These are phyloP conservation scores for Peromyscus maniculatus DNA, from an alignment of 2,113 vertebrate species.

Conservation along the genomic window DNA sequence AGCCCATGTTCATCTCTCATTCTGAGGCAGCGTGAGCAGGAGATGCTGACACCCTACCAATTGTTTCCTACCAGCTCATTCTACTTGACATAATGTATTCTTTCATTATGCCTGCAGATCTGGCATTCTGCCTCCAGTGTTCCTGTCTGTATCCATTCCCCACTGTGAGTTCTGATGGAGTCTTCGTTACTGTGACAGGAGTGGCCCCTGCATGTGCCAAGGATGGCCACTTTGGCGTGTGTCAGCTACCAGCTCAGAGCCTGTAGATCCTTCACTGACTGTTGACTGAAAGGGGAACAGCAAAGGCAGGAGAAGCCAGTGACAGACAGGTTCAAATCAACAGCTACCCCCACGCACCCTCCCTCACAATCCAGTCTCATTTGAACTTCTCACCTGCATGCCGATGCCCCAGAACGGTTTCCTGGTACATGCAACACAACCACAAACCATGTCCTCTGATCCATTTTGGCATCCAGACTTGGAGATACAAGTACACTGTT, in stretches of 20 bases:
- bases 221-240: not conserved
- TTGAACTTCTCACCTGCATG: not conserved
- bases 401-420: not conserved
- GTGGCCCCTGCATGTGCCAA: not conserved
- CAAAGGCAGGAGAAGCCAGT: slow-evolving; percentile 22
- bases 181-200: slow-evolving; percentile 37
- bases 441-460: not conserved
- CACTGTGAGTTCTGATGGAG: not conserved
- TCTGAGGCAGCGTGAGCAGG: not conserved
- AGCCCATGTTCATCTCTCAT: not conserved
- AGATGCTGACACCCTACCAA: not conserved
- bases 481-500: not conserved
- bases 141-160: not conserved
- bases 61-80: not conserved
- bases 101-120: not conserved
- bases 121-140: not conserved
- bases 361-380: not conserved
- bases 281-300: slow-evolving; percentile 40
- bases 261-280: not conserved
- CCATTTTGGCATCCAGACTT: not conserved
- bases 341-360: not conserved
- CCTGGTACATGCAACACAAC: not conserved
- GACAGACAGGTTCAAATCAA: not conserved
- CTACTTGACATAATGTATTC: not conserved
- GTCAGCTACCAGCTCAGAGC: not conserved